Percentiles rank a stretch among this genome's conserved stretches.
These are phyloP conservation scores for Rhyacophila brunnea DNA, from an alignment of 1,140 invertebrate genomes.

Conservation along the genomic window DNA sequence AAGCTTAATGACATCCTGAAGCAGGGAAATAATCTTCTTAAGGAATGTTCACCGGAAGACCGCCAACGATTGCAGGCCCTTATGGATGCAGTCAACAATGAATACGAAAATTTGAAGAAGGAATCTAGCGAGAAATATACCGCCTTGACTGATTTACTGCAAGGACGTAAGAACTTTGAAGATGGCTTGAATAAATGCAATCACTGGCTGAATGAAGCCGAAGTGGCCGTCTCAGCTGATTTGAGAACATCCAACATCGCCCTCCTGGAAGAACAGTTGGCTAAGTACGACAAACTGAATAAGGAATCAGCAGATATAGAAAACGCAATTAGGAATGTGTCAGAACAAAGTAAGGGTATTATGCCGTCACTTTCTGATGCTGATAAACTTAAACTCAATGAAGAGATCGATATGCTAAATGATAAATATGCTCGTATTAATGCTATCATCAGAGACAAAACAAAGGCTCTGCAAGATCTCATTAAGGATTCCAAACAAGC, in stretches of 20 bases:
- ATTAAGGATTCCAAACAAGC: conserved; percentile 78
- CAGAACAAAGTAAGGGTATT: conserved; percentile 77
- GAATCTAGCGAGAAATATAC: conserved; percentile 72
- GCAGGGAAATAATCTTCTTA: conserved; percentile 71
- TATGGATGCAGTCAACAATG: conserved; percentile 65
- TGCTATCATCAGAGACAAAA: conserved; percentile 72
- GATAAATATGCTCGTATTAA: conserved; percentile 74
- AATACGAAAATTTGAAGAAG: conserved; percentile 68
- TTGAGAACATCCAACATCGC: conserved; percentile 74
- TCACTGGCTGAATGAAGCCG: conserved; percentile 84
- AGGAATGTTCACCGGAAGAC: conserved; percentile 77
- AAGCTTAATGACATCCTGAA: conserved; percentile 74
- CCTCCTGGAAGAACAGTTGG: conserved; percentile 79
- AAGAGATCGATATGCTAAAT: conserved; percentile 73
- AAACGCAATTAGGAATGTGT: conserved; percentile 69
- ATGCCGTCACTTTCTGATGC: conserved; percentile 79
- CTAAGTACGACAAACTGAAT: conserved; percentile 78
- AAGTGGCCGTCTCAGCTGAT: conserved; percentile 79
- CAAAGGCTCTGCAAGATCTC: conserved; percentile 67
- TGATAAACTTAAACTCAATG: conserved; percentile 77
- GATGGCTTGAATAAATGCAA: conserved; percentile 75
- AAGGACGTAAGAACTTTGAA: conserved; percentile 77
- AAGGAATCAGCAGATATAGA: conserved; percentile 71
- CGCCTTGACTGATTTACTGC: conserved; percentile 69
- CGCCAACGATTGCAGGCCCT: conserved; percentile 63